These are phyloP conservation scores for Tetranychus urticae DNA, from an alignment of 1,140 invertebrate species.

Conservation along the genomic window DNA sequence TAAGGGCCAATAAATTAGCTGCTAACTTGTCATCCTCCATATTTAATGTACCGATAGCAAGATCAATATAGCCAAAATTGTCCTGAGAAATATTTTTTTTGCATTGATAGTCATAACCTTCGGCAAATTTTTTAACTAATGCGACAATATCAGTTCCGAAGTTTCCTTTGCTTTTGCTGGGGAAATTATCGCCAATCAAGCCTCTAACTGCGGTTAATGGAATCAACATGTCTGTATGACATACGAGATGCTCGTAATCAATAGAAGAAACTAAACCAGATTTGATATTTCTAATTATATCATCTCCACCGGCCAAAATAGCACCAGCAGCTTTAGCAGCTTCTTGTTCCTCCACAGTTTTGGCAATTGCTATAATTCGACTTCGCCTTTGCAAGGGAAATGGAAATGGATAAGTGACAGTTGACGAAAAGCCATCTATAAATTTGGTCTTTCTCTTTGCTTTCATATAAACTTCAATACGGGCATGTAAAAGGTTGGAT, in stretches of 20 bases:
- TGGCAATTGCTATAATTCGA: conserved; percentile 11
- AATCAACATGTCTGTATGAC: conserved; percentile 47
- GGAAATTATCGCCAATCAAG: conserved; percentile 46
- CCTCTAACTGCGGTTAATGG: conserved; percentile 45
- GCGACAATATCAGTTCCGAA: conserved; percentile 32
- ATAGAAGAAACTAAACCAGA: conserved; percentile 34
- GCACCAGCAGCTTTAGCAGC: conserved; percentile 12
- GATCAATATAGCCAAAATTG: conserved; percentile 37
- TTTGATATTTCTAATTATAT: conserved; percentile 19
- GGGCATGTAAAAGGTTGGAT: conserved; percentile 33
- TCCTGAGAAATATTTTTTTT: conserved; percentile 34
- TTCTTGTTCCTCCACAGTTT: conserved; percentile 10
- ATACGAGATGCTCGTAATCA: conserved; percentile 46
- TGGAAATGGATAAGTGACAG: conserved; percentile 9
- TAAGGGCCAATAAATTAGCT: conserved; percentile 32
- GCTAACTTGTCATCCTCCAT: conserved; percentile 41
- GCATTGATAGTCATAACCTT: conserved; percentile 38
- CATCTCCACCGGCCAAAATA: conserved; percentile 4
- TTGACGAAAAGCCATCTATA: conserved; percentile 8
- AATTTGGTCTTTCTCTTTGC: conserved; percentile 25
- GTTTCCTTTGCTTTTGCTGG: conserved; percentile 35
- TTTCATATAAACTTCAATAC: conserved; percentile 45
- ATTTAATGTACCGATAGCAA: conserved; percentile 40
- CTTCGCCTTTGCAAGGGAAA: conserved; percentile 6
- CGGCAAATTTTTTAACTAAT: conserved; percentile 33